Base-by-base conservation (phyloP, 2,888 invertebrate species). In the Philereme transversata region DNA sequence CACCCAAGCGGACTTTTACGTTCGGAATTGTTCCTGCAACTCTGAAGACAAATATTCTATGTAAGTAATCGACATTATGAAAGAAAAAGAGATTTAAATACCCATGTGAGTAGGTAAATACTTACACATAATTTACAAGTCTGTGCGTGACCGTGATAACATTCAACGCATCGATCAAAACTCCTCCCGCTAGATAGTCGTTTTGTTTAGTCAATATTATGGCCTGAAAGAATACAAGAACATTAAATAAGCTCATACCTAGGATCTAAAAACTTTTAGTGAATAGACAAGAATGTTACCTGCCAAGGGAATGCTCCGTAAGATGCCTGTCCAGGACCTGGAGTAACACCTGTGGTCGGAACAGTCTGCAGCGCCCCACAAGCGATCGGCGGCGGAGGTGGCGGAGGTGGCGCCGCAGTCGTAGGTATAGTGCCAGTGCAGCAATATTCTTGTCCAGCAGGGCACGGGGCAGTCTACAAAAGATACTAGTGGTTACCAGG, bases 281-380 rank as follows among this genome's bases (percentile, higher is more conserved):
- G 33, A 22, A 33, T 11, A 11, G n/a, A 10, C 8, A 38, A 38
- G 38, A 4, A 9, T 9, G 11, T 5, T 44, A 94, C 95, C 88
- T 95, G 95, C 96, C 96, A 96, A 4, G 96, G 96, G 82, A 94
- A 96, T 70, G 95, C 95, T 9, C 96, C 96, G 72, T 93, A 95
- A 64, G 87, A 89, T 7, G 96, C 94, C 81, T 94, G 93, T 1
- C 95, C 95, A 0, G 90, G 81, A 4, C 82, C 72, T 1, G 86
- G 82, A 22, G 84, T 72, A 1, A 90, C 78, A 4, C 84, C 78
- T 5, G 84, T 79, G 1, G 81, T 68, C 0, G 88, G 87, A 0
- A 84, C 84, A 1, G 83, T 70, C 64, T 90, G 88, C 50, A 90
- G 69, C 8, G 78, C 82, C 0, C 94, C 94, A 70, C 94, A 94